Conservation (phyloP, 2,797 vertebrate genomes). For the Coregonus ussuriensis region DNA sequence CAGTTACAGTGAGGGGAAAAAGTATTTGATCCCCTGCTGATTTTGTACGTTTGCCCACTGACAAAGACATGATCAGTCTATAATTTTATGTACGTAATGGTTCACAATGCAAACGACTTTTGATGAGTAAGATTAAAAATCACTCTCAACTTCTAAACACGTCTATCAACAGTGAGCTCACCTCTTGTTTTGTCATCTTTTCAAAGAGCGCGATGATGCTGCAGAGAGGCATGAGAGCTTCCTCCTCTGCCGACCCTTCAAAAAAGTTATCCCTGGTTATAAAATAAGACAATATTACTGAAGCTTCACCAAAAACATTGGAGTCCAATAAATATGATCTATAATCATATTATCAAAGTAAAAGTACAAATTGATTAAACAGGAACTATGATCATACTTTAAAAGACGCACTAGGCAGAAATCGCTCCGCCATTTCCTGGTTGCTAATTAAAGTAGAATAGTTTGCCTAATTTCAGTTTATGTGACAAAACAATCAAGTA, state of each 20-base stretch:
- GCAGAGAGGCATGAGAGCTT: constrained; percentile 44
- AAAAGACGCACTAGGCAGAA: no score
- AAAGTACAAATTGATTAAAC: not conserved
- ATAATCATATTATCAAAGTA: not conserved
- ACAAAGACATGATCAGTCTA: no score
- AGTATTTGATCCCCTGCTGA: no score
- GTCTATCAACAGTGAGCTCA: constrained; percentile 19
- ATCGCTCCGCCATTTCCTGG: no score
- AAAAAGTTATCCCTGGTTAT: constrained; percentile 52
- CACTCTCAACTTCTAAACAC: not conserved
- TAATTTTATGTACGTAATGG: no score
- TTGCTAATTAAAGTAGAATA: no score
- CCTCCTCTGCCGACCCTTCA: constrained; percentile 39
- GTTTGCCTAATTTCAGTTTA: no score
- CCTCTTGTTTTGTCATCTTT: constrained; percentile 72
- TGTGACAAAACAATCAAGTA: no score
- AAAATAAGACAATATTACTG: not conserved
- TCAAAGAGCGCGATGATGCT: constrained; percentile 57
- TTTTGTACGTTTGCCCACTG: no score
- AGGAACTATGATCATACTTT: not conserved
- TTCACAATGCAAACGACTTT: not conserved
- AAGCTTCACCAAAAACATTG: not conserved
- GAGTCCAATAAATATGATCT: not conserved
- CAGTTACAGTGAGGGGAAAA: not conserved
- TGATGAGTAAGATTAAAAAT: not conserved